Conservation (phyloP, 2,113 vertebrate species). For the Equus quagga region DNA sequence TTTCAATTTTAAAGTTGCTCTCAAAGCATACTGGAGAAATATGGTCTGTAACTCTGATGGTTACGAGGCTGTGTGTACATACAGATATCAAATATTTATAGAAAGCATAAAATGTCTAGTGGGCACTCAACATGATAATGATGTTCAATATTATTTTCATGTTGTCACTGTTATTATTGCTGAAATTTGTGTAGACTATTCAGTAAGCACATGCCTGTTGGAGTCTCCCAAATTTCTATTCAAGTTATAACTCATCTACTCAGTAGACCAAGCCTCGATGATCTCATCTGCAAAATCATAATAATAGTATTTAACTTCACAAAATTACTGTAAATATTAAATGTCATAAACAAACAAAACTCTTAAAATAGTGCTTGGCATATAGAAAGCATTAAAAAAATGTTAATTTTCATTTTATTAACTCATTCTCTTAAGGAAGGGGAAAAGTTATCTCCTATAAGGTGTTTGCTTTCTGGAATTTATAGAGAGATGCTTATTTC, state of each 20-base stretch:
- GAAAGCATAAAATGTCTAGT: not conserved
- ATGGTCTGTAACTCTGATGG: not conserved
- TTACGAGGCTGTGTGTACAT: not conserved
- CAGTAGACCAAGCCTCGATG: not conserved
- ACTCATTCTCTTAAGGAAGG: not conserved
- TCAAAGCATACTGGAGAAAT: not conserved
- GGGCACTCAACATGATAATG: not conserved
- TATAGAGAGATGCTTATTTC: not conserved
- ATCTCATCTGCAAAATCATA: not conserved
- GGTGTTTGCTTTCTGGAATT: not conserved
- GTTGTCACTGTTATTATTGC: not conserved
- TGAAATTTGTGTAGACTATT: not conserved
- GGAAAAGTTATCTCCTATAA: not conserved
- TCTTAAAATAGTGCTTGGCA: not conserved
- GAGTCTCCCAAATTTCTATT: not conserved
- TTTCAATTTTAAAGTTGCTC: not conserved
- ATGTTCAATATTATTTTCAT: not conserved
- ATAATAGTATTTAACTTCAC: not conserved
- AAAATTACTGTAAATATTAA: not conserved
- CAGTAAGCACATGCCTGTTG: not conserved
- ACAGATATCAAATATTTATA: not conserved
- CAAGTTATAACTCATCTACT: not conserved
- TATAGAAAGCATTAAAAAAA: not conserved
- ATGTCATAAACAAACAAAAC: not conserved
- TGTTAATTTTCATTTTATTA: constrained; percentile 5